Evolutionary conservation across 2,113 vertebrate genomes (phyloP).

Genomic region (Tenrec ecaudatus): DNA sequence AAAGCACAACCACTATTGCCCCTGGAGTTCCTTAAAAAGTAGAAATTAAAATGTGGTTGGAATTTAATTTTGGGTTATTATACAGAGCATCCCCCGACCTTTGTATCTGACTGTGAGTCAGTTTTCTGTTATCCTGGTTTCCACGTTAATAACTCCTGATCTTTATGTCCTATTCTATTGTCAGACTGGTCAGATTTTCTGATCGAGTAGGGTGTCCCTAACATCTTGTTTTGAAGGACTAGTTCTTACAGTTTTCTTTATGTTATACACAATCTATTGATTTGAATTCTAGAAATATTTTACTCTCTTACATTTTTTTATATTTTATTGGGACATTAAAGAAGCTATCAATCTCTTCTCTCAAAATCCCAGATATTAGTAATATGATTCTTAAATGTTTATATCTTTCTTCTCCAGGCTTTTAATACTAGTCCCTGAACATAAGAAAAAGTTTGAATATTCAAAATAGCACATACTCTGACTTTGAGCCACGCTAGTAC

Average conservation of each 20-base stretch:
- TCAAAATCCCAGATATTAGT: not conserved
- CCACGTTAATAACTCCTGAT: not conserved
- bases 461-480: not conserved
- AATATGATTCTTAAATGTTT: not conserved
- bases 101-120: not conserved
- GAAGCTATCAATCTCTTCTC: not conserved
- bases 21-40: not conserved
- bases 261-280: not conserved
- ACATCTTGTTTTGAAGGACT: not conserved
- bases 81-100: not conserved
- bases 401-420: not conserved
- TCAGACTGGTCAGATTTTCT: not conserved
- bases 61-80: not conserved
- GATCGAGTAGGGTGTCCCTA: not conserved
- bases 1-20: no score
- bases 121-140: not conserved
- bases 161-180: not conserved
- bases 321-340: not conserved
- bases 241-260: not conserved
- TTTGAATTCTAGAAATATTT: not conserved
- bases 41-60: not conserved
- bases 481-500: not conserved
- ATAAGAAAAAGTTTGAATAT: not conserved
- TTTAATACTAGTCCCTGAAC: not conserved
- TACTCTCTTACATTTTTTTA: not conserved